Conservation (phyloP, 2,888 invertebrate species). For the Leptopilina myrica region DNA sequence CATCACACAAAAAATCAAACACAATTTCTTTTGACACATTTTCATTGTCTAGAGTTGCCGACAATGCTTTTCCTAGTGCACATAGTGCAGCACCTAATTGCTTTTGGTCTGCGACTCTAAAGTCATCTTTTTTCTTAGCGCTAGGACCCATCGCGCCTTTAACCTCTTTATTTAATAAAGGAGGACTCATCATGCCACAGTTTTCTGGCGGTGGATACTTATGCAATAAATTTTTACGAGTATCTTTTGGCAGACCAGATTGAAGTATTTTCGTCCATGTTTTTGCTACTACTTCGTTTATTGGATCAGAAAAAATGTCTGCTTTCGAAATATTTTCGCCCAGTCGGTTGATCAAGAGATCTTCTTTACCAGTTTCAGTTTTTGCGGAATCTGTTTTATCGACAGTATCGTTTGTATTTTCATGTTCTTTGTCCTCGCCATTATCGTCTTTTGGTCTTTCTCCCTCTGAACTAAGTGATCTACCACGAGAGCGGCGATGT, state of each 20-base stretch:
- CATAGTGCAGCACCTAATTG: conserved; percentile 14
- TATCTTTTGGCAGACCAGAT: conserved; percentile 27
- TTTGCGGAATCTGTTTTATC: background rate
- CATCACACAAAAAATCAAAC: background rate
- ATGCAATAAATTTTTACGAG: conserved; percentile 23
- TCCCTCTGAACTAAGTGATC: background rate
- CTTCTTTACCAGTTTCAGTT: background rate
- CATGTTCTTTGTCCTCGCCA: background rate
- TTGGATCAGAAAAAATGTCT: background rate
- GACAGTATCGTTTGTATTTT: background rate
- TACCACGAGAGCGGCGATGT: background rate
- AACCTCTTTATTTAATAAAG: too few species aligned
- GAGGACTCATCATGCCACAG: background rate
- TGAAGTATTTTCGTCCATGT: background rate
- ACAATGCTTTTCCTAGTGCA: background rate
- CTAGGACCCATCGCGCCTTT: too few species aligned
- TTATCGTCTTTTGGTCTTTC: background rate
- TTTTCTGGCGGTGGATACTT: conserved; percentile 41
- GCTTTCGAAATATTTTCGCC: conserved; percentile 5
- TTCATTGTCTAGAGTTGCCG: background rate
- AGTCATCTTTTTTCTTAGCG: conserved; percentile 35
- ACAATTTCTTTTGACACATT: conserved; percentile 1
- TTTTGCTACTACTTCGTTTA: conserved; percentile 11
- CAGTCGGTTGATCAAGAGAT: conserved; percentile 5
- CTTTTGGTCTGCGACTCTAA: conserved; percentile 36